phyloP scores from a whole-genome alignment of 2,113 vertebrate species.

The Nycticryphes semicollaris region DNA sequence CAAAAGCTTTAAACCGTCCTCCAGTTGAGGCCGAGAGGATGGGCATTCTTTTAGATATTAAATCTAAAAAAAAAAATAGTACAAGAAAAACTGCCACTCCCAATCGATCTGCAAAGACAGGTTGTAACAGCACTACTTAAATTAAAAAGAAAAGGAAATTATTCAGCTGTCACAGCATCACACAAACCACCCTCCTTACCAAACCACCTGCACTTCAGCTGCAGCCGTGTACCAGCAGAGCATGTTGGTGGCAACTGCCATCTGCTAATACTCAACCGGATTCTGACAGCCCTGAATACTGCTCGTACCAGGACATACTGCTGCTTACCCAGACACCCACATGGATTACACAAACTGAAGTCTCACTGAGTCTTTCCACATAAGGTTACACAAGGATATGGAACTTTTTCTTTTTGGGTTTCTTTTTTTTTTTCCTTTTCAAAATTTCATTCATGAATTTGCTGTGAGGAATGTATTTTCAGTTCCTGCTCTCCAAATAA shows the following conservation, averaged over 20 bases:
- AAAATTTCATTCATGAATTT: background rate
- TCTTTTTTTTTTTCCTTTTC: background rate
- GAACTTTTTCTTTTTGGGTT: background rate
- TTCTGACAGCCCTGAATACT: background rate
- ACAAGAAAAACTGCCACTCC: background rate
- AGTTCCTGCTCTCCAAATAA: background rate
- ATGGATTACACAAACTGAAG: background rate
- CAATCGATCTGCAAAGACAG: background rate
- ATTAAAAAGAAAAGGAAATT: background rate
- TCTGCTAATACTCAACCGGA: background rate
- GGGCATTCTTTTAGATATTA: background rate
- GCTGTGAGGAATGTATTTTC: background rate
- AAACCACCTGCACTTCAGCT: background rate
- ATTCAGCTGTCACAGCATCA: background rate
- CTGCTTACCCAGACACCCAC: constrained; percentile 3
- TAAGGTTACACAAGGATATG: background rate
- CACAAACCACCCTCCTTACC: background rate
- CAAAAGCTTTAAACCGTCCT: background rate
- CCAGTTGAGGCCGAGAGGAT: background rate
- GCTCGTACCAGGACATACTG: background rate
- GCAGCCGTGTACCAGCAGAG: background rate
- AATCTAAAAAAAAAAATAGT: background rate
- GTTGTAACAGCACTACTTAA: background rate
- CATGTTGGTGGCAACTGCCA: background rate
- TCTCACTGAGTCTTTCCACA: background rate